phyloP scores from a whole-genome alignment of 2,888 invertebrate genomes.

The Rapana venosa region DNA sequence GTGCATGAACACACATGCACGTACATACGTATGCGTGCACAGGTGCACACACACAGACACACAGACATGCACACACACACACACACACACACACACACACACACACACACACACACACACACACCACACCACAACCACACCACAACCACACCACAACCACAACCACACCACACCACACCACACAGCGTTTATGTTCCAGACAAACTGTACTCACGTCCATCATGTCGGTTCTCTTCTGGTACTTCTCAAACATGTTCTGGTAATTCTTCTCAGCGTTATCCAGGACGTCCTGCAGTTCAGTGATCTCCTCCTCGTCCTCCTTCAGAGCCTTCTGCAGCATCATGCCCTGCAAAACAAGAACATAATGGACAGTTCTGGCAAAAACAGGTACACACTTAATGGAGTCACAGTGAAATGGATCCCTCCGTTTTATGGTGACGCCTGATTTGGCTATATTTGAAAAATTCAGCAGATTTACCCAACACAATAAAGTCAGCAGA shows the following conservation, averaged over 20 bases:
- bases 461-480: no score
- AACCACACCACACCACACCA: neutral
- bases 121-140: neutral
- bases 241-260: conserved; percentile 59
- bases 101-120: conserved; percentile 2
- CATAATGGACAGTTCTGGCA: no score
- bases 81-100: neutral
- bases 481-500: no score
- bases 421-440: no score
- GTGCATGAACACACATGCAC: conserved; percentile 3
- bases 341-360: conserved; percentile 60
- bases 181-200: neutral
- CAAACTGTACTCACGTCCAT: conserved; percentile 59
- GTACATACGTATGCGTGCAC: neutral
- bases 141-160: conserved; percentile 15
- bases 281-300: conserved; percentile 53
- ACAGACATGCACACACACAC: neutral
- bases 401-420: no score
- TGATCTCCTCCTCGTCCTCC: conserved; percentile 59
- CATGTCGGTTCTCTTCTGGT: conserved; percentile 59
- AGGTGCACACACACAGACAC: neutral
- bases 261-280: conserved; percentile 58
- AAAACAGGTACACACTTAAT: no score
- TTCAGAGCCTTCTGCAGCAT: conserved; percentile 64
- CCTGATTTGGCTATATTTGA: no score